A percentile compares a stretch with the other conserved stretches of the same genome.
Conservation (phyloP, 1,140 invertebrate genomes). For the Drosophila rufa region DNA sequence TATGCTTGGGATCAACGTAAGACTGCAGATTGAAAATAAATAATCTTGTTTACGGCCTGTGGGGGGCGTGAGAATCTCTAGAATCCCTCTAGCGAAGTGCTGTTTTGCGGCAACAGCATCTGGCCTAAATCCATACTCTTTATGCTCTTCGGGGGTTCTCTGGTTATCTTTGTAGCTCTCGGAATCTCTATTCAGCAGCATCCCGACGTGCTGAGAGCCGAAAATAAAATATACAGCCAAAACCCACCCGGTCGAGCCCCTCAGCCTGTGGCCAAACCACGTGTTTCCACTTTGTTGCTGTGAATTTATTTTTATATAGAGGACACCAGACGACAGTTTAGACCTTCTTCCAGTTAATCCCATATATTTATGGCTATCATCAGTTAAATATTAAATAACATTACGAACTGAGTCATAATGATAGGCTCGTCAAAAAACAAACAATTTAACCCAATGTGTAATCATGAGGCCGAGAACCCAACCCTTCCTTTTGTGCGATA, state of each 20-base stretch:
- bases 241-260: conserved; percentile 57
- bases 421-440: not conserved
- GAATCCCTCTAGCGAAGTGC: conserved; percentile 13
- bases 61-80: conserved; percentile 10
- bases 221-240: not conserved
- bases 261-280: conserved; percentile 43
- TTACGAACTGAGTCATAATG: conserved; percentile 8
- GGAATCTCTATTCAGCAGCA: conserved; percentile 40
- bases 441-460: not conserved
- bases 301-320: conserved; percentile 7
- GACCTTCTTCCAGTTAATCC: not conserved
- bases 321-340: not conserved
- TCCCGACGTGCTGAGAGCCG: conserved; percentile 5
- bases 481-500: conserved; percentile 14
- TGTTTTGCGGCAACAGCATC: conserved; percentile 14
- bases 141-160: conserved; percentile 12
- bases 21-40: conserved; percentile 24
- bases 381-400: conserved; percentile 8
- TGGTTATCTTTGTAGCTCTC: conserved; percentile 3
- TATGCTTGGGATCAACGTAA: not conserved
- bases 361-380: conserved; percentile 11
- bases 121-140: conserved; percentile 22
- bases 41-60: conserved; percentile 21
- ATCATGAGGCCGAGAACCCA: conserved; percentile 1
- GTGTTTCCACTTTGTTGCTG: conserved; percentile 33